Conservation (phyloP, 2,888 invertebrate genomes). For the Andrena chrysosceles region DNA sequence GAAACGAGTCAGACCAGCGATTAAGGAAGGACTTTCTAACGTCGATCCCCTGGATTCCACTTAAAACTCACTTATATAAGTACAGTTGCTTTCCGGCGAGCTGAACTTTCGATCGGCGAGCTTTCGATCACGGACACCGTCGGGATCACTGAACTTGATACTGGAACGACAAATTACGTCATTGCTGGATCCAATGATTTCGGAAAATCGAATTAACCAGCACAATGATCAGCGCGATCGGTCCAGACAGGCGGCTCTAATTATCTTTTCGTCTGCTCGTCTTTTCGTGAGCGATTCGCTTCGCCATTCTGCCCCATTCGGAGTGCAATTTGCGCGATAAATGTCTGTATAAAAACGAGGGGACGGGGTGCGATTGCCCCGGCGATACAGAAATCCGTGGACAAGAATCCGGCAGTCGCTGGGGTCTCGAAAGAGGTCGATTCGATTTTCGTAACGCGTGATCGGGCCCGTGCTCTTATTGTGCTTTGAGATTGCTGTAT, state of each 20-base stretch:
- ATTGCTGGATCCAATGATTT: not conserved
- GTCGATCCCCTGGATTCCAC: not conserved
- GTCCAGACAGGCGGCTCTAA: slow-evolving; percentile 33
- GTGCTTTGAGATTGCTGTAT: slow-evolving; percentile 27
- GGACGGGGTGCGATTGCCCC: not conserved
- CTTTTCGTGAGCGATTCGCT: not conserved
- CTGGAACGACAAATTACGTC: not conserved
- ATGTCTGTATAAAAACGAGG: not conserved
- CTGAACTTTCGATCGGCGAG: not conserved
- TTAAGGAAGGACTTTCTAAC: slow-evolving; percentile 23
- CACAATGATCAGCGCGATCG: slow-evolving; percentile 10
- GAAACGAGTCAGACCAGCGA: not conserved
- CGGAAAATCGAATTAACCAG: slow-evolving; percentile 43
- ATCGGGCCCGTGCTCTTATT: slow-evolving; percentile 28
- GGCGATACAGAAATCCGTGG: not conserved
- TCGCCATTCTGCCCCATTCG: slow-evolving; percentile 16
- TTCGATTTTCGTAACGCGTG: slow-evolving; percentile 56
- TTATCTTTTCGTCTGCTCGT: slow-evolving; percentile 1
- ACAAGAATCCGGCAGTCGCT: slow-evolving; percentile 22
- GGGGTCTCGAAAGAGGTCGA: slow-evolving; percentile 35
- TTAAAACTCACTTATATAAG: not conserved
- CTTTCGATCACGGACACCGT: not conserved
- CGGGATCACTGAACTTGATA: not conserved
- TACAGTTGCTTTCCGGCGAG: not conserved
- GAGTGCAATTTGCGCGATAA: not conserved